phyloP scores from a whole-genome alignment of 1,140 invertebrate genomes.

The Drosophila mauritiana region DNA sequence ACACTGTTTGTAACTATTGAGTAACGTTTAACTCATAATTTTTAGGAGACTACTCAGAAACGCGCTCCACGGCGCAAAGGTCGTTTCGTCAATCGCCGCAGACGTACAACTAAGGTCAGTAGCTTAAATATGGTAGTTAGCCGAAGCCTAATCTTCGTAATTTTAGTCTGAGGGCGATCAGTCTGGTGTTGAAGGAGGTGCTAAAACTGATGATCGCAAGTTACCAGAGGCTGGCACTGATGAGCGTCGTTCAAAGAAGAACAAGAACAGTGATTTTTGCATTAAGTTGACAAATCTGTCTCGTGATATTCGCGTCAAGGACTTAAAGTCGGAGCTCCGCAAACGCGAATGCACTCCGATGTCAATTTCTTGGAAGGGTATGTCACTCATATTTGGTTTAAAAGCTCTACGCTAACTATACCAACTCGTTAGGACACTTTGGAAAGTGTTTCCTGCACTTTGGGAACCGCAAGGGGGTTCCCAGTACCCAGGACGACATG shows the following conservation, averaged over 20 bases:
- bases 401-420: not conserved
- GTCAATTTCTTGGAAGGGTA: constrained; percentile 87
- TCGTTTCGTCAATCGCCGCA: constrained; percentile 74
- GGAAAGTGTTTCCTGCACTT: constrained; percentile 88
- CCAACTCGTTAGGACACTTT: constrained; percentile 80
- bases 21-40: not conserved
- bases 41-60: constrained; percentile 71
- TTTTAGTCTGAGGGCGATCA: constrained; percentile 82
- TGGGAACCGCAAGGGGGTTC: constrained; percentile 85
- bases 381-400: not conserved
- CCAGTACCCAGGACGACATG: constrained; percentile 85
- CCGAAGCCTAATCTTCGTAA: not conserved
- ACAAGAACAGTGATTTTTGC: constrained; percentile 85
- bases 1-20: not conserved
- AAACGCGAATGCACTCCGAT: constrained; percentile 87
- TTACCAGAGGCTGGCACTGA: constrained; percentile 59
- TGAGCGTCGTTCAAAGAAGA: constrained; percentile 65
- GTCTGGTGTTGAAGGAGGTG: constrained; percentile 76
- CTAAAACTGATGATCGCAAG: constrained; percentile 79
- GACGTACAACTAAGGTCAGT: constrained; percentile 76
- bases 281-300: constrained; percentile 87
- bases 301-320: constrained; percentile 86
- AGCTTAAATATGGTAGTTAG: not conserved
- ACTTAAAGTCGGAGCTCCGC: constrained; percentile 87
- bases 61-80: constrained; percentile 73